Percentiles rank a stretch among this genome's conserved stretches.
phyloP scores from a whole-genome alignment of 2,797 vertebrate species.

The Eupleurogrammus muticus region DNA sequence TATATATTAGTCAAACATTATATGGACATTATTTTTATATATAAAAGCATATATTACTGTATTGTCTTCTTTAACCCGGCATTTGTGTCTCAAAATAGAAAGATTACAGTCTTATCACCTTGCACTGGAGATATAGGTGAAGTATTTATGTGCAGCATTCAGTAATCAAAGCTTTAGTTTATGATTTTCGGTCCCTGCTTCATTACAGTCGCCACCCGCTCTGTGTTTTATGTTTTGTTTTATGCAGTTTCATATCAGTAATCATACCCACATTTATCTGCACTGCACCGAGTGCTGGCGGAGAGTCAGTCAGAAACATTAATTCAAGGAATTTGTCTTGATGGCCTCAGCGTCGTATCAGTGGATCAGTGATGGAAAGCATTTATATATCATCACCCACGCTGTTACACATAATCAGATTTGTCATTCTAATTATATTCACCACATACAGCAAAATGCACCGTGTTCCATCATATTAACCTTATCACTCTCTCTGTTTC shows the following conservation, averaged over 20 bases:
- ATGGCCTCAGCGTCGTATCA: not conserved
- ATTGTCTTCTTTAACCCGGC: no score
- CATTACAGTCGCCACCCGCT: not conserved
- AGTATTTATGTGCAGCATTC: not conserved
- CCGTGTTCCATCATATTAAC: not conserved
- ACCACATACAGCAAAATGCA: not conserved
- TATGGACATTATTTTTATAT: no score
- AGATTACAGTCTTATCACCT: not conserved
- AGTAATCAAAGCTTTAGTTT: not conserved
- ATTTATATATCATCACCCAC: constrained; percentile 15
- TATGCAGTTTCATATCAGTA: not conserved
- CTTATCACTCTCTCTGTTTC: not conserved
- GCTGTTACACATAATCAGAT: constrained; percentile 7
- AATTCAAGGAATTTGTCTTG: constrained; percentile 10
- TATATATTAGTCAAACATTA: no score
- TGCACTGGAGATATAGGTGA: not conserved
- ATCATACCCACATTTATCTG: constrained; percentile 1
- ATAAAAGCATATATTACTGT: no score
- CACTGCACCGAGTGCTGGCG: not conserved
- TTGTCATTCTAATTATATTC: constrained; percentile 6
- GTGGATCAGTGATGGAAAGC: not conserved
- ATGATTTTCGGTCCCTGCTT: not conserved
- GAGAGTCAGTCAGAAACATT: constrained; percentile 2
- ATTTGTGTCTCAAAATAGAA: not conserved
- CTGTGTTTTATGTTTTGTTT: not conserved